phyloP scores from a whole-genome alignment of 2,888 invertebrate genomes.

The Lacanobia oleracea region DNA sequence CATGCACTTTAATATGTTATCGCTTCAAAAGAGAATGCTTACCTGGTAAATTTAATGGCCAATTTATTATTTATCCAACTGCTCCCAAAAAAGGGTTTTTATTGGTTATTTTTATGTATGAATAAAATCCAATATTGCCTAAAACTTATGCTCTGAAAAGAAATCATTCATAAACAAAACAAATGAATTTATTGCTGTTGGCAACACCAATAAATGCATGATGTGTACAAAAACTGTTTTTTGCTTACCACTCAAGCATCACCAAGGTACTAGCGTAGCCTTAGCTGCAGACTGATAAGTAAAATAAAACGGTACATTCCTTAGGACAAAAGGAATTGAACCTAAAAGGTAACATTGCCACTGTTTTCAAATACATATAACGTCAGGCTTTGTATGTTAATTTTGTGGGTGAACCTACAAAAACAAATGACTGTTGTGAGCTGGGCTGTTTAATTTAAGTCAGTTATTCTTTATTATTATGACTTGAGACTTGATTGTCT shows the following conservation, averaged over 20 bases:
- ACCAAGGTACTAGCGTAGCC: slow-evolving; percentile 3
- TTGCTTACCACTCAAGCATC: slow-evolving; percentile 5
- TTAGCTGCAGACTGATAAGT: slow-evolving; percentile 22
- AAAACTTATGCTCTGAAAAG: not conserved
- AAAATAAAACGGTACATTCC: slow-evolving; percentile 38
- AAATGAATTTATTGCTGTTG: slow-evolving; percentile 9
- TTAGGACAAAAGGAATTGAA: slow-evolving; percentile 36
- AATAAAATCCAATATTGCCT: too few species aligned
- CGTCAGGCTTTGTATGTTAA: slow-evolving; percentile 55
- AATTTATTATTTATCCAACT: not conserved
- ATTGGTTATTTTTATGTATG: too few species aligned
- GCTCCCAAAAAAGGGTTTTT: not conserved
- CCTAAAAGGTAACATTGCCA: not conserved
- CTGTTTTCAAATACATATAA: slow-evolving; percentile 18
- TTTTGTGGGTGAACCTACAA: slow-evolving; percentile 27
- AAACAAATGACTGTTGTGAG: slow-evolving; percentile 50
- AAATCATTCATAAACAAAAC: not conserved
- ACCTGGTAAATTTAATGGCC: not conserved
- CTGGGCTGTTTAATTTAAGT: slow-evolving; percentile 13
- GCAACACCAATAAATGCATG: slow-evolving; percentile 23
- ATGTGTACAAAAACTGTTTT: slow-evolving; percentile 23
- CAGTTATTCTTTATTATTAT: slow-evolving; percentile 15
- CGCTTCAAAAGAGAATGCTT: not conserved
- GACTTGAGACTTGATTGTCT: not conserved
- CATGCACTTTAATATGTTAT: not conserved